phyloP scores from a whole-genome alignment of 2,113 vertebrate species.

The Xyrauchen texanus region DNA sequence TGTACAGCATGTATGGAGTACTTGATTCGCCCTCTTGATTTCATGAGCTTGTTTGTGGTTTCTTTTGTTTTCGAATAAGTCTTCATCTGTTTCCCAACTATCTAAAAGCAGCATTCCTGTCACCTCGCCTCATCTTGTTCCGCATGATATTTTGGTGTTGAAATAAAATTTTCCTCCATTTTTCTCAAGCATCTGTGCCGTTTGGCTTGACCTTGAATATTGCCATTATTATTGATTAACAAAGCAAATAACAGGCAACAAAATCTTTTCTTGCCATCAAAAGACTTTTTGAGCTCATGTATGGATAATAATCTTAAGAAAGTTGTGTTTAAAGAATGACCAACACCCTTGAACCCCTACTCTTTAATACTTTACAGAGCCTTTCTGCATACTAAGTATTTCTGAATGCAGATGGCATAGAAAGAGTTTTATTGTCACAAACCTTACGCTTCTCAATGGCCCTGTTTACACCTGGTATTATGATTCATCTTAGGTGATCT shows the following conservation, averaged over 20 bases:
- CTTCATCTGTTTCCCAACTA: slow-evolving; percentile 72
- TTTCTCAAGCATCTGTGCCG: slow-evolving; percentile 63
- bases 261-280: slow-evolving; percentile 91
- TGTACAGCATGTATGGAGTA: slow-evolving; percentile 49
- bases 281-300: slow-evolving; percentile 7
- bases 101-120: slow-evolving; percentile 79
- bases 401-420: slow-evolving; percentile 83
- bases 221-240: slow-evolving; percentile 67
- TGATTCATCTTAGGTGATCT: too few species aligned
- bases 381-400: slow-evolving; percentile 54
- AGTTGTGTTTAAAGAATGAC: slow-evolving; percentile 86
- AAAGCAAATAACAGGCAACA: slow-evolving; percentile 81
- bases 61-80: slow-evolving; percentile 50
- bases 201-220: slow-evolving; percentile 53
- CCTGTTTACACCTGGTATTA: too few species aligned
- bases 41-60: slow-evolving; percentile 34
- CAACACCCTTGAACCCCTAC: not conserved
- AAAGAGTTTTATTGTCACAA: slow-evolving; percentile 87
- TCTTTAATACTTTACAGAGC: slow-evolving; percentile 18
- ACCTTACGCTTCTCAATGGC: slow-evolving; percentile 70
- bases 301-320: slow-evolving; percentile 68
- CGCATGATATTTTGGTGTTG: slow-evolving; percentile 90
- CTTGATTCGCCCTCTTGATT: slow-evolving; percentile 20
- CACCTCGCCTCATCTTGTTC: slow-evolving; percentile 87
- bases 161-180: slow-evolving; percentile 69